These are phyloP conservation scores for Mythimna lalbum DNA, from an alignment of 2,888 invertebrate species.

Conservation along the genomic window DNA sequence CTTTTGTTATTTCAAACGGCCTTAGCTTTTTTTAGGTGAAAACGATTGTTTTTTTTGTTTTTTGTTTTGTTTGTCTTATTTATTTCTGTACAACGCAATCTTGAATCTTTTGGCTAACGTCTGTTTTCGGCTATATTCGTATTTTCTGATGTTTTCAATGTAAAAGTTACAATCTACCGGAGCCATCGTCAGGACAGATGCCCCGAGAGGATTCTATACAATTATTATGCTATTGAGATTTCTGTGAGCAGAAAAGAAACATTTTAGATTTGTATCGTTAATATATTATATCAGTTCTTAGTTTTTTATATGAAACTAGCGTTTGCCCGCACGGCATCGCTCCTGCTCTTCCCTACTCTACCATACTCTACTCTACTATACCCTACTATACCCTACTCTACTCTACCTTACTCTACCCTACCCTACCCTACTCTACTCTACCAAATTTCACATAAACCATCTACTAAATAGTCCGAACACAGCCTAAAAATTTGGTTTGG, in stretches of 20 bases:
- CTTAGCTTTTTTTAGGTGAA: conserved; percentile 27
- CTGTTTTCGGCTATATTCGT: neutral
- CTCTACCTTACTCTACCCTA: no score
- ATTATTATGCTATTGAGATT: neutral
- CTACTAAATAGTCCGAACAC: no score
- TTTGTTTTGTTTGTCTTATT: conserved; percentile 16
- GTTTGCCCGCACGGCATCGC: no score
- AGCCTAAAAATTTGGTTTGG: no score
- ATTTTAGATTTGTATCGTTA: no score
- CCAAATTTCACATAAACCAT: no score
- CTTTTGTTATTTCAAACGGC: conserved; percentile 61
- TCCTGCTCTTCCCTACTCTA: no score
- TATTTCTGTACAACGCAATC: neutral
- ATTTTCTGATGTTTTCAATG: conserved; percentile 3
- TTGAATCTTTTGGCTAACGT: neutral
- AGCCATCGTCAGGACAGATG: neutral
- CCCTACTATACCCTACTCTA: no score
- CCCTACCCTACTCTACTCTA: no score
- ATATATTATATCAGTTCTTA: no score
- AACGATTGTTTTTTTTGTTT: conserved; percentile 20
- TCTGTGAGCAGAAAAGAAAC: neutral
- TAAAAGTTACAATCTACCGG: conserved; percentile 5
- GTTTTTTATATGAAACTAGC: no score
- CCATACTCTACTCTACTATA: no score
- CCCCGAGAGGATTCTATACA: conserved; percentile 4